Conservation (phyloP, 2,888 invertebrate genomes). For the Anoncus sp. region DNA sequence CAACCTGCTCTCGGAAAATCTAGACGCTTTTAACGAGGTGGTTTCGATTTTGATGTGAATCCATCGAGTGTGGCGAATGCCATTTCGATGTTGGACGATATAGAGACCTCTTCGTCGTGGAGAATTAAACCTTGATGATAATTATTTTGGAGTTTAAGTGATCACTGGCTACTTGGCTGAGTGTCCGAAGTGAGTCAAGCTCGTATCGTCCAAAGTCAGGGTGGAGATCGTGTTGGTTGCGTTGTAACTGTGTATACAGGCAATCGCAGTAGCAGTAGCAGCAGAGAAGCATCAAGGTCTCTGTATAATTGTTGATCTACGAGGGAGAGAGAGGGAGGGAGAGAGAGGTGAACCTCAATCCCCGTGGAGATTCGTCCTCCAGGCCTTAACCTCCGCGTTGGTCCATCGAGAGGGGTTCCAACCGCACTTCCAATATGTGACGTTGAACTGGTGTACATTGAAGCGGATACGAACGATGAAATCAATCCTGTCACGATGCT, state of each 20-base stretch:
- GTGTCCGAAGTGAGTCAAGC: too few relatives aligned
- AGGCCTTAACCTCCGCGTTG: slow-evolving; percentile 30
- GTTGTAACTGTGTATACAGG: neutral
- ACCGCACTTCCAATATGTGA: slow-evolving; percentile 36
- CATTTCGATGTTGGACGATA: too few relatives aligned
- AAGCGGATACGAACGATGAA: slow-evolving; percentile 14
- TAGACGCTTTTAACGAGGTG: too few relatives aligned
- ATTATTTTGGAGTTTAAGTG: too few relatives aligned
- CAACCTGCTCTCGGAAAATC: neutral
- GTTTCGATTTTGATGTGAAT: too few relatives aligned
- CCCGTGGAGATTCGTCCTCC: slow-evolving; percentile 18
- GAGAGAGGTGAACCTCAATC: slow-evolving; percentile 11
- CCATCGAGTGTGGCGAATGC: too few relatives aligned
- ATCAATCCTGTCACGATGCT: slow-evolving; percentile 7
- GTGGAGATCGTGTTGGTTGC: neutral
- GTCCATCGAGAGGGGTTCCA: slow-evolving; percentile 24
- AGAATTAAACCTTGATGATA: too few relatives aligned
- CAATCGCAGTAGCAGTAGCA: neutral
- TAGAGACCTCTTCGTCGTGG: too few relatives aligned
- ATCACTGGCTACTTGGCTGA: too few relatives aligned
- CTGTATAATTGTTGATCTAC: slow-evolving; percentile 8
- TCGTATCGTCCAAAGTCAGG: slow-evolving; percentile 11
- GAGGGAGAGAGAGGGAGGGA: too few relatives aligned
- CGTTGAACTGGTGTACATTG: neutral
- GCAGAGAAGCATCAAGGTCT: slow-evolving; percentile 17